phyloP scores from a whole-genome alignment of 2,113 vertebrate species.

The Thalassarche chlororhynchos region DNA sequence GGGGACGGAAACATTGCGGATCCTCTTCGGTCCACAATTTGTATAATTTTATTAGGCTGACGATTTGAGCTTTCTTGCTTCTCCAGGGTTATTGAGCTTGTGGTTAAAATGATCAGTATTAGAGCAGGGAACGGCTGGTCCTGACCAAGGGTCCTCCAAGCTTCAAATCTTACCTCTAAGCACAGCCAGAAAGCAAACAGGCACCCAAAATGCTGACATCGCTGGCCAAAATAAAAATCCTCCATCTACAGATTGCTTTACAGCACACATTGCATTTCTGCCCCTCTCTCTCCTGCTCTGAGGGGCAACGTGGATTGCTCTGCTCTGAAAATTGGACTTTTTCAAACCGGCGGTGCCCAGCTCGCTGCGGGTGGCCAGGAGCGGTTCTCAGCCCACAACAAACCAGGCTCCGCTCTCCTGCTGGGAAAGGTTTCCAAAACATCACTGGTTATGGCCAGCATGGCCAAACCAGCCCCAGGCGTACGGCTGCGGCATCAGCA shows the following conservation, averaged over 20 bases:
- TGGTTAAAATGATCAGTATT: background rate
- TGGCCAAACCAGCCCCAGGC: background rate
- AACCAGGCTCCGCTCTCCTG: background rate
- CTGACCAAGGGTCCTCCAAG: background rate
- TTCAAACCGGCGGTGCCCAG: background rate
- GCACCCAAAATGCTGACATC: background rate
- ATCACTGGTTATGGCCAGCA: background rate
- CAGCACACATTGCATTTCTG: background rate
- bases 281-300: background rate
- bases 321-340: background rate
- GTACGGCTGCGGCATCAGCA: background rate
- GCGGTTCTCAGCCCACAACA: background rate
- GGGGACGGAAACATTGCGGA: accelerated
- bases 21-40: background rate
- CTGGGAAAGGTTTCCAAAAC: background rate
- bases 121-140: background rate
- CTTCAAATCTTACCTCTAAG: background rate
- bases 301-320: background rate
- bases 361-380: background rate
- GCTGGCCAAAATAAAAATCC: background rate
- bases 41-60: background rate
- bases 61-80: background rate
- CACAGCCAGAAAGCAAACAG: background rate
- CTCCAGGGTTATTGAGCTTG: background rate
- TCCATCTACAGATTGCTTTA: background rate